These are phyloP conservation scores for Pantala flavescens DNA, from an alignment of 1,140 invertebrate genomes.

Conservation along the genomic window DNA sequence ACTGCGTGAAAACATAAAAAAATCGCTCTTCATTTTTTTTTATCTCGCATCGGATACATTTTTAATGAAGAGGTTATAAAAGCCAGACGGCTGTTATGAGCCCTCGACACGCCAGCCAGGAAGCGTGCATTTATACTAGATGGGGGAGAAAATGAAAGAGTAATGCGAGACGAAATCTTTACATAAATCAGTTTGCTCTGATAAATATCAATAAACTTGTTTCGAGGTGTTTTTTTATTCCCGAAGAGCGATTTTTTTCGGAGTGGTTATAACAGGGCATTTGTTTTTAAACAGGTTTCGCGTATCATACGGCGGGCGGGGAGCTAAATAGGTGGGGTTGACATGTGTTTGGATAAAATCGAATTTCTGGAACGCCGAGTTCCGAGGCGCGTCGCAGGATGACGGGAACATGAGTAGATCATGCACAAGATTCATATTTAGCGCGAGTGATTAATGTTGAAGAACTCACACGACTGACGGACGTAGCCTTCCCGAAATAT, in stretches of 20 bases:
- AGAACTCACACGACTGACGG: too few species aligned
- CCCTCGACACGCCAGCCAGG: neutral
- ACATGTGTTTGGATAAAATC: too few species aligned
- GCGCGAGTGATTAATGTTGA: too few species aligned
- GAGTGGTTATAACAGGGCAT: neutral
- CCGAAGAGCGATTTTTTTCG: neutral
- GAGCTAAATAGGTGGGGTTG: too few species aligned
- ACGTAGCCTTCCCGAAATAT: too few species aligned
- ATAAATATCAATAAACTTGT: neutral
- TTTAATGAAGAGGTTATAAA: neutral
- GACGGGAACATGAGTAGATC: too few species aligned
- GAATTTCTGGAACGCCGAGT: too few species aligned
- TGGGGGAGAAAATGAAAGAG: neutral
- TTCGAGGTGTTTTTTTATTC: neutral
- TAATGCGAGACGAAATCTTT: neutral
- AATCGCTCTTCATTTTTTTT: neutral
- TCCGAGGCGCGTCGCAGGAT: too few species aligned
- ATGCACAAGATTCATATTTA: too few species aligned
- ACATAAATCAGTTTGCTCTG: neutral
- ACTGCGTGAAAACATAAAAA: too few species aligned
- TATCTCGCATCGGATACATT: slow-evolving; percentile 1
- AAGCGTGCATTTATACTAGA: neutral
- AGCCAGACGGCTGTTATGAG: neutral
- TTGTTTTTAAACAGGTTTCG: neutral
- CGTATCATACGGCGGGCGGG: too few species aligned